A percentile compares a stretch with the other conserved stretches of the same genome.
These are phyloP conservation scores for Meandrusa payeni DNA, from an alignment of 2,888 invertebrate genomes.

Conservation along the genomic window DNA sequence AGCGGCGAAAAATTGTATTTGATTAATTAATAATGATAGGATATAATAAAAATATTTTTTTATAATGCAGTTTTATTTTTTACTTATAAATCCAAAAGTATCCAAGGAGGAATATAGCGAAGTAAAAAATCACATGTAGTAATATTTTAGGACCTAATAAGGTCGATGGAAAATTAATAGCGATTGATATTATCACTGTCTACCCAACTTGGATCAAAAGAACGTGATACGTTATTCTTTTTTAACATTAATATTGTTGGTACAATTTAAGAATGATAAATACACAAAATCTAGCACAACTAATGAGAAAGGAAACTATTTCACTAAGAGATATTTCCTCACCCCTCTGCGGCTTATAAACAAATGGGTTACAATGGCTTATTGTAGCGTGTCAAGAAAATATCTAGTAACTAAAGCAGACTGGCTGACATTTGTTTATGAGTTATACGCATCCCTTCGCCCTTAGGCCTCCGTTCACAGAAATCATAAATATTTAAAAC, in stretches of 20 bases:
- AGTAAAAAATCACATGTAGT: too few species aligned
- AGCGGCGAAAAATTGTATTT: too few species aligned
- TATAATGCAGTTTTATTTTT: constrained; percentile 5
- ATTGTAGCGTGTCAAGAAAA: constrained; percentile 9
- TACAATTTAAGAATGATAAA: too few species aligned
- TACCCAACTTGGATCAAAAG: too few species aligned
- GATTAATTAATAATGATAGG: too few species aligned
- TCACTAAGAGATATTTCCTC: background rate
- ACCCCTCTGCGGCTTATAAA: background rate
- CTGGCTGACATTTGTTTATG: constrained; percentile 16
- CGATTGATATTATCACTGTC: too few species aligned
- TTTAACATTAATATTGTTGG: too few species aligned
- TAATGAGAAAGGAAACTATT: background rate
- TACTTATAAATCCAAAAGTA: background rate
- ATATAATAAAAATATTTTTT: too few species aligned
- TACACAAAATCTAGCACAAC: background rate
- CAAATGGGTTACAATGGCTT: constrained; percentile 1
- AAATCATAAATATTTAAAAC: constrained; percentile 27
- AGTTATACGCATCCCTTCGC: constrained; percentile 23
- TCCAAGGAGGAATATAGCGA: too few species aligned
- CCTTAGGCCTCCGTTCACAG: constrained; percentile 20
- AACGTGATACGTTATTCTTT: too few species aligned
- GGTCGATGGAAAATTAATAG: too few species aligned
- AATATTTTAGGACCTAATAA: too few species aligned
- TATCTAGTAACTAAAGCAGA: constrained; percentile 19